Evolutionary conservation across 2,888 invertebrate genomes (phyloP).

Genomic region (Drosophila birchii): DNA sequence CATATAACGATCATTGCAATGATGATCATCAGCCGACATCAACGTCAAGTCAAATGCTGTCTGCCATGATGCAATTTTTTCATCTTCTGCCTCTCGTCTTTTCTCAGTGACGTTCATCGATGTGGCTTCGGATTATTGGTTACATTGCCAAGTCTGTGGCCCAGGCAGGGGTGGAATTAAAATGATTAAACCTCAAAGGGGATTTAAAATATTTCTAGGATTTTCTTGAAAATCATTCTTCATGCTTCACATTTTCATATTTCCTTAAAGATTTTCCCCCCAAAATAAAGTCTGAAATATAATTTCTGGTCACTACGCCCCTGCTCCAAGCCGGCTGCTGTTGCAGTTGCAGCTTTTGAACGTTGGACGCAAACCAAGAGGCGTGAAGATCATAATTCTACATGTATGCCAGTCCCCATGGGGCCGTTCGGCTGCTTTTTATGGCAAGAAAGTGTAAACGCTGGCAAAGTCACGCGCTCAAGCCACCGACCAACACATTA

Average conservation of each 20-base stretch:
- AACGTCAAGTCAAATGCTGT: constrained; percentile 26
- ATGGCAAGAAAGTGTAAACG: constrained; percentile 71
- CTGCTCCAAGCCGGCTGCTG: background rate
- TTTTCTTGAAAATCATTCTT: background rate
- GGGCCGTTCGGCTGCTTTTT: constrained; percentile 40
- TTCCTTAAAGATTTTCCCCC: background rate
- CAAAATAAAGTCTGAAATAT: background rate
- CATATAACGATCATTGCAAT: constrained; percentile 29
- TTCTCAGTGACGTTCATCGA: constrained; percentile 42
- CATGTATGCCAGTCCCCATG: constrained; percentile 18
- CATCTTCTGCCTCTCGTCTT: constrained; percentile 16
- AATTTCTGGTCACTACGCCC: background rate
- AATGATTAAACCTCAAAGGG: background rate
- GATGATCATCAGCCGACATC: constrained; percentile 28
- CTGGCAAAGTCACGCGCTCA: constrained; percentile 69
- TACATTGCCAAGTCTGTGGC: constrained; percentile 73
- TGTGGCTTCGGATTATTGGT: constrained; percentile 71
- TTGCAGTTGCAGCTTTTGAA: constrained; percentile 30
- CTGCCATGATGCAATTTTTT: constrained; percentile 44
- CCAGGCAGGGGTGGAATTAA: background rate
- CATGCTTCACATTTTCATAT: too few species aligned
- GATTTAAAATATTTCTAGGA: background rate
- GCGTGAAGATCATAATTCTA: constrained; percentile 80
- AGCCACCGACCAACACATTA: constrained; percentile 36
- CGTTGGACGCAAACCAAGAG: constrained; percentile 52